phyloP scores from a whole-genome alignment of 2,797 vertebrate genomes.

The Rhodeus uyekii region DNA sequence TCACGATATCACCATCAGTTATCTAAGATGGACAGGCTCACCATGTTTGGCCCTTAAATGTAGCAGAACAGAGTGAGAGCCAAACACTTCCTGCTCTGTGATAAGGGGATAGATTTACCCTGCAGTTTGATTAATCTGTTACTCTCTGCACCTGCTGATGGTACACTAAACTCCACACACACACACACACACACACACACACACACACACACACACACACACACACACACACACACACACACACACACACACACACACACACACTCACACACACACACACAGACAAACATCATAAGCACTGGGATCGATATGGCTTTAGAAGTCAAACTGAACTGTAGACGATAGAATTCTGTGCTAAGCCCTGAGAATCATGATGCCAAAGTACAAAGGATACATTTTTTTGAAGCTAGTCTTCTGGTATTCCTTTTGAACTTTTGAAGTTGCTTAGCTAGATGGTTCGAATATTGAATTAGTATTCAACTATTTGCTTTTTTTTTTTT shows the following conservation, averaged over 20 bases:
- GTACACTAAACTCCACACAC: conserved; percentile 62
- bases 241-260: too few species aligned
- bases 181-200: conserved; percentile 27
- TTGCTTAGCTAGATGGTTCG: conserved; percentile 47
- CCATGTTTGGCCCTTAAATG: conserved; percentile 29
- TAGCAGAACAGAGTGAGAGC: conserved; percentile 3
- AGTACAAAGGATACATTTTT: conserved; percentile 48
- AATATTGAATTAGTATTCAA: not conserved
- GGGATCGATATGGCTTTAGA: conserved; percentile 61
- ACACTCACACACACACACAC: conserved; percentile 52
- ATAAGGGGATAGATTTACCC: conserved; percentile 36
- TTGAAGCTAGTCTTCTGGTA: not conserved
- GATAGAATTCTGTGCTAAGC: conserved; percentile 29
- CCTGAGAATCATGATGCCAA: conserved; percentile 48
- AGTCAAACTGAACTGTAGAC: conserved; percentile 33
- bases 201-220: too few species aligned
- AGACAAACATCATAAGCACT: conserved; percentile 53
- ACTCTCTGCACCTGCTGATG: conserved; percentile 60
- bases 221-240: too few species aligned
- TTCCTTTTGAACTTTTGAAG: not conserved
- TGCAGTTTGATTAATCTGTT: conserved; percentile 56
- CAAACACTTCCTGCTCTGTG: conserved; percentile 30
- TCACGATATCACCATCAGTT: not conserved
- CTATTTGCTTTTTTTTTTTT: not conserved
- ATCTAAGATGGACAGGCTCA: conserved; percentile 32